Evolutionary conservation across 2,113 vertebrate species (phyloP).

Genomic region (Spilogale gracilis): DNA sequence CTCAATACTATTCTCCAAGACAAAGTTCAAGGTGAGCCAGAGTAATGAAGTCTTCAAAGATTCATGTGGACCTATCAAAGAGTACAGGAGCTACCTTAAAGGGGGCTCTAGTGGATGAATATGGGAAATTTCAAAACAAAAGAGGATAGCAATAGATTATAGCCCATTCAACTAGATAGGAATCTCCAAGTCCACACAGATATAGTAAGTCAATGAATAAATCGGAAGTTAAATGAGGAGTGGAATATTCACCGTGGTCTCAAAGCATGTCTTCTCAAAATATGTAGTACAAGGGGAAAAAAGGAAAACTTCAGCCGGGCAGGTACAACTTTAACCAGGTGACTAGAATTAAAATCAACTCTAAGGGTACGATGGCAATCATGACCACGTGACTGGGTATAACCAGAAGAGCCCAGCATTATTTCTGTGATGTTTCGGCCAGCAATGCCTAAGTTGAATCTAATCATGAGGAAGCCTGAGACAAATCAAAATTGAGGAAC

Average conservation of each 20-base stretch:
- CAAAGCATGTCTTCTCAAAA: slow-evolving; percentile 8
- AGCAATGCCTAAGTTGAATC: neutral
- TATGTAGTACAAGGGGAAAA: neutral
- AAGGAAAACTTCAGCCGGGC: neutral
- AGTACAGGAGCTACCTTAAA: neutral
- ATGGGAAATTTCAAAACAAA: slow-evolving; percentile 25
- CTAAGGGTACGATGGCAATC: neutral
- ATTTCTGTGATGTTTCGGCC: neutral
- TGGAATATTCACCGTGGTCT: neutral
- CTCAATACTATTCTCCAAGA: neutral
- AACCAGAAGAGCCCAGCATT: neutral
- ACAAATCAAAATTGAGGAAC: neutral
- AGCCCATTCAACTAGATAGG: neutral
- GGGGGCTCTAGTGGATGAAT: neutral
- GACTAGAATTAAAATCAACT: neutral
- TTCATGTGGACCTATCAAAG: neutral
- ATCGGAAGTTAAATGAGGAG: neutral
- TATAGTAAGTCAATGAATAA: neutral
- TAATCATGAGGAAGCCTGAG: neutral
- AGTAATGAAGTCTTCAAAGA: slow-evolving; percentile 1
- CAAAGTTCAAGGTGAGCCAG: neutral
- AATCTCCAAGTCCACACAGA: neutral
- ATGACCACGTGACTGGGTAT: accelerated
- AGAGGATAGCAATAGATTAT: neutral
- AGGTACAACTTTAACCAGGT: neutral